Conservation (phyloP, 2,797 vertebrate species). For the Discoglossus pictus region DNA sequence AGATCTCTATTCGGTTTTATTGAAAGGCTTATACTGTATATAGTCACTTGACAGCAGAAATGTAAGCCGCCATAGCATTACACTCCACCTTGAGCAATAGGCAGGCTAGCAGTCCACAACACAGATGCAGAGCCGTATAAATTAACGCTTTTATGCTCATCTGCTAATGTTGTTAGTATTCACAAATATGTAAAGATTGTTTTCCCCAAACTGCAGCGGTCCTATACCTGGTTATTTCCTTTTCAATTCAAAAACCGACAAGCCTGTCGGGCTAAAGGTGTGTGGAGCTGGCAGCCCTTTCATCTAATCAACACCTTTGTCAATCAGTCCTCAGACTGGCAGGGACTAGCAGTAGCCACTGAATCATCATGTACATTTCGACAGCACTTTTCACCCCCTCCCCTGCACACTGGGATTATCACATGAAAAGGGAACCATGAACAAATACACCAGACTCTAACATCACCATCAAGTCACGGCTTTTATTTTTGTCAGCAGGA, state of each 20-base stretch:
- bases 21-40: too few relatives aligned
- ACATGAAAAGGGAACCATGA: slow-evolving; percentile 40
- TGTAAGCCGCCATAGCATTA: too few relatives aligned
- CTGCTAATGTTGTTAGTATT: too few relatives aligned
- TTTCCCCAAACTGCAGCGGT: too few relatives aligned
- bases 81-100: too few relatives aligned
- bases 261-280: slow-evolving; percentile 18
- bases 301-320: slow-evolving; percentile 30
- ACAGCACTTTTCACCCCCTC: slow-evolving; percentile 23
- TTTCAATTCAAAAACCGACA: slow-evolving; percentile 23
- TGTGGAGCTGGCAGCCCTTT: not conserved
- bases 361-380: slow-evolving; percentile 38
- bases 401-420: slow-evolving; percentile 24
- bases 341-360: slow-evolving; percentile 8
- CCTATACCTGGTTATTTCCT: slow-evolving; percentile 8
- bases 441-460: slow-evolving; percentile 29
- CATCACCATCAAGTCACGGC: slow-evolving; percentile 30
- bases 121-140: too few relatives aligned
- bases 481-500: slow-evolving; percentile 36
- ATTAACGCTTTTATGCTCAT: too few relatives aligned
- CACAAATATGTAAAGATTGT: too few relatives aligned
- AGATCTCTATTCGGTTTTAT: too few relatives aligned
- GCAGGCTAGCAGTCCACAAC: too few relatives aligned
- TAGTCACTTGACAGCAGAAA: too few relatives aligned
- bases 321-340: slow-evolving; percentile 28